A percentile compares a stretch with the other conserved stretches of the same genome.
Conservation (phyloP, 2,888 invertebrate genomes). For the Nomada hirtipes region DNA sequence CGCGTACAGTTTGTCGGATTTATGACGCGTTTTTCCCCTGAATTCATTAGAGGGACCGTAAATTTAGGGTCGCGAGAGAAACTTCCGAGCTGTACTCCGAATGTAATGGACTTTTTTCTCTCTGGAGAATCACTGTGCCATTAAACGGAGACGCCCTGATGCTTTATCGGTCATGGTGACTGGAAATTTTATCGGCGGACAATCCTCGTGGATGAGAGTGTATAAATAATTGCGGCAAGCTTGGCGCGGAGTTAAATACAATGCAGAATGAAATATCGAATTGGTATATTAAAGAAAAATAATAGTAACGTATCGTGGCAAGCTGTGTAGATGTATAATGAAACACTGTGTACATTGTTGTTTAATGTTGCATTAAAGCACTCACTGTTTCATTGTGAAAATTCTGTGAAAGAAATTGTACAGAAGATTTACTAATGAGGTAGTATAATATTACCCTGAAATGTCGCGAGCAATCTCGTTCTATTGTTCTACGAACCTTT, state of each 20-base stretch:
- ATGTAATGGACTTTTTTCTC: not conserved
- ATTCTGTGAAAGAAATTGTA: not conserved
- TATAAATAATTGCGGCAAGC: not conserved
- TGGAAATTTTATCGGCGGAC: not conserved
- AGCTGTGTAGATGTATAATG: not conserved
- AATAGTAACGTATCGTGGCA: too few relatives aligned
- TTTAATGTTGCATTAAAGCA: not conserved
- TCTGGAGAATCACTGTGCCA: not conserved
- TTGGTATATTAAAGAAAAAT: too few relatives aligned
- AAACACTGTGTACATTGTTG: not conserved
- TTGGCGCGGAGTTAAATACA: not conserved
- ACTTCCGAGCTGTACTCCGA: conserved; percentile 8
- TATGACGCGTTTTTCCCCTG: conserved; percentile 23
- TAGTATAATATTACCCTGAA: not conserved
- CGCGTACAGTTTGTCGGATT: conserved; percentile 41
- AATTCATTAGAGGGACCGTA: conserved; percentile 31
- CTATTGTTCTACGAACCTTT: conserved; percentile 14
- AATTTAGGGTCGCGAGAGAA: conserved; percentile 1
- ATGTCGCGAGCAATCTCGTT: conserved; percentile 3
- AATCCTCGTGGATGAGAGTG: not conserved
- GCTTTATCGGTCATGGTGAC: not conserved
- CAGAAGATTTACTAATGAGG: not conserved
- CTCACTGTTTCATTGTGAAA: not conserved
- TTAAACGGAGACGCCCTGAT: conserved; percentile 2
- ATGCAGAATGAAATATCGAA: not conserved